Conservation (phyloP, 2,888 invertebrate genomes). For the Nipponacmea schrenckii region DNA sequence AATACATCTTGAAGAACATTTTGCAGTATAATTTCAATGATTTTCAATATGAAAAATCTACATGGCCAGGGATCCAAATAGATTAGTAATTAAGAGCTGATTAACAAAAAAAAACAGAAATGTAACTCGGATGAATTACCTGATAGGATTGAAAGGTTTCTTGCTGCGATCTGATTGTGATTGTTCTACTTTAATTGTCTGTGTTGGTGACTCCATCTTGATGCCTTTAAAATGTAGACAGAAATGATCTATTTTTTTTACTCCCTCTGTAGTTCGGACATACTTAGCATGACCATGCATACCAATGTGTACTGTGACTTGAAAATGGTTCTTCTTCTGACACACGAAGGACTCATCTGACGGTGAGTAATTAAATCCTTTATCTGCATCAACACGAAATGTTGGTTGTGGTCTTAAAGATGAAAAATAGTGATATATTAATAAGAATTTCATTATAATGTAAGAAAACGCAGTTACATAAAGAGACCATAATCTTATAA, state of each 20-base stretch:
- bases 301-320: slow-evolving; percentile 87
- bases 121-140: slow-evolving; percentile 76
- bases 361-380: slow-evolving; percentile 97
- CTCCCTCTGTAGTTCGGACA: slow-evolving; percentile 86
- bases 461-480: too few species aligned
- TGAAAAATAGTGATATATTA: slow-evolving; percentile 1
- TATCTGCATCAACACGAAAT: slow-evolving; percentile 93
- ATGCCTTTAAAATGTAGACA: slow-evolving; percentile 96
- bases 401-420: slow-evolving; percentile 55
- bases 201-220: slow-evolving; percentile 92
- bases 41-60: background rate
- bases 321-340: slow-evolving; percentile 99
- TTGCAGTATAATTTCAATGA: background rate
- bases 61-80: background rate
- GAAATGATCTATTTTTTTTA: slow-evolving; percentile 91
- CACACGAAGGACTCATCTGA: slow-evolving; percentile 98
- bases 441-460: too few species aligned
- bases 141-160: slow-evolving; percentile 94
- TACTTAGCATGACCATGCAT: slow-evolving; percentile 88
- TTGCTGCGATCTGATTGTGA: slow-evolving; percentile 98
- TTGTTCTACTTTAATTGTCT: slow-evolving; percentile 95
- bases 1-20: background rate
- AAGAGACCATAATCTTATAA: too few species aligned
- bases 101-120: background rate
- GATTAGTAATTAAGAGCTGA: background rate